These are phyloP conservation scores for Coecobrya sp. DNA, from an alignment of 2,888 invertebrate genomes.

Conservation along the genomic window DNA sequence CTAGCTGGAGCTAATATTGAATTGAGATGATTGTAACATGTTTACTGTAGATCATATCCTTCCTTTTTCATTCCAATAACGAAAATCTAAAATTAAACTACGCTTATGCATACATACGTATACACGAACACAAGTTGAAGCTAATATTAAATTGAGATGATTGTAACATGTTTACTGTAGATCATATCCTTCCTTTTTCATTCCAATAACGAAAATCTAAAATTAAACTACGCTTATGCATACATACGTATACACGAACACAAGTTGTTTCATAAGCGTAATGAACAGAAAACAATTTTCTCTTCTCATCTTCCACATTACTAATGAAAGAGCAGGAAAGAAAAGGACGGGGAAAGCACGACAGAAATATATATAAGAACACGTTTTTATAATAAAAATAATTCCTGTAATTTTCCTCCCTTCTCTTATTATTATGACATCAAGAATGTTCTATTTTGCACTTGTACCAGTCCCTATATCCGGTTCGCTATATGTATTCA, in stretches of 20 bases:
- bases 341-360: background rate
- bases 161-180: no score
- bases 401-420: background rate
- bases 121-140: no score
- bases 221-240: no score
- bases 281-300: background rate
- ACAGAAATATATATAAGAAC: background rate
- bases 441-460: conserved; percentile 2
- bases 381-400: background rate
- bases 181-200: no score
- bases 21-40: no score
- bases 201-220: no score
- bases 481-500: background rate
- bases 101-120: no score
- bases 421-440: background rate
- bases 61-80: no score
- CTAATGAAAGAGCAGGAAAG: background rate
- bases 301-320: background rate
- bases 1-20: background rate
- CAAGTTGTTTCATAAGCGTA: background rate
- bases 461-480: background rate
- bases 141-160: no score
- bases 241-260: no score
- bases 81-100: no score
- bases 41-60: no score